Base-by-base conservation (phyloP, 2,888 invertebrate genomes). In the Nomada lathburiana region DNA sequence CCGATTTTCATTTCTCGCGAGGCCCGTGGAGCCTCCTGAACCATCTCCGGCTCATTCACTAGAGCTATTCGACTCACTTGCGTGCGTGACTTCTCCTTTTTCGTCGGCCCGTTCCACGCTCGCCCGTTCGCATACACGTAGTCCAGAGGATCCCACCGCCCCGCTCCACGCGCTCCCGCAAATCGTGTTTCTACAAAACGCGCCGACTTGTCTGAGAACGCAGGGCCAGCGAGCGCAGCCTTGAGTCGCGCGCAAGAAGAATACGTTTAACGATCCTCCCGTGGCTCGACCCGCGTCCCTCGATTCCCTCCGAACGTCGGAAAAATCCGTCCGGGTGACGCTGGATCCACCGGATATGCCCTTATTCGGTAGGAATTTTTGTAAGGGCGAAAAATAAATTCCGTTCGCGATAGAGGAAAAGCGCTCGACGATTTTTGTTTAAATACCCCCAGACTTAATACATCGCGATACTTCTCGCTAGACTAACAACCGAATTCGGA, bases 1-100 rank as follows among this genome's bases (percentile, higher is more conserved):
- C 63, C 76, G 80, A 84, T 87, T 88, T 88, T 83, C 86, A 80
- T 87, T 87, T 87, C 85, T 84, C 83, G 85, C 83, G 76, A n/a
- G n/a, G 74, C 16, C 47, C 16, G 47, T 1, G 26, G 44, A 47
- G 57, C 13, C 57, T 2, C 20, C 13, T 57, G 57, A 57, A 57
- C 57, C 57, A 5, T 11, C 18, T n/a, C n/a, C 53, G n/a, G 62
- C 68, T 72, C 80, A 86, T 86, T 82, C 80, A 69, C 44, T 68
- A 52, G 70, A 60, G 62, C 50, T 59, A 74, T 84, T 78, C 76
- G 75, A 60, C 60, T 55, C 65, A 76, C 18, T 77, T 55, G 80
- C 83, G 76, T 65, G 81, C 78, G 63, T 72, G 73, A 81, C 82
- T 86, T 80, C 63, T 76, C 72, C 76, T 80, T 80, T 83, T 62